Conservation (phyloP, 2,888 invertebrate genomes). For the Drosophila trichaetosa region DNA sequence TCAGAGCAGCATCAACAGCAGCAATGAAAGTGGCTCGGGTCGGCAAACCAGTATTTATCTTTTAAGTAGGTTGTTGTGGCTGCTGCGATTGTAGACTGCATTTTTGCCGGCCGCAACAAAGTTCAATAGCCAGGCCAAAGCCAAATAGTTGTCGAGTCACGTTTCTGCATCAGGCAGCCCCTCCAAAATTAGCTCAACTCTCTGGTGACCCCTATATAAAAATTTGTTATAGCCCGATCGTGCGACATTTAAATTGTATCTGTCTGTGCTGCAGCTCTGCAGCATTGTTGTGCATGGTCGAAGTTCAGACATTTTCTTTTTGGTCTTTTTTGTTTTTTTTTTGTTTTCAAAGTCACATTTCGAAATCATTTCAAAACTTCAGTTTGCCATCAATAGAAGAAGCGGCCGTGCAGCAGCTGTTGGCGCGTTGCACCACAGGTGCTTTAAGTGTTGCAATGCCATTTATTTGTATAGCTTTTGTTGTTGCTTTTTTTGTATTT, state of each 20-base stretch:
- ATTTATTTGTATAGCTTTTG: conserved; percentile 50
- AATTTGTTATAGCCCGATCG: conserved; percentile 48
- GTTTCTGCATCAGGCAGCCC: conserved; percentile 55
- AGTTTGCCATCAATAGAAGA: conserved; percentile 54
- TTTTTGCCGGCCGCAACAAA: conserved; percentile 62
- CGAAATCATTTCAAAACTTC: conserved; percentile 57
- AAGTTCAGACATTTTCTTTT: conserved; percentile 57
- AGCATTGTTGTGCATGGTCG: conserved; percentile 31
- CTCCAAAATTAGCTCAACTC: conserved; percentile 65
- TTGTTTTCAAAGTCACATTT: conserved; percentile 68
- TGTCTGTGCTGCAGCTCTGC: conserved; percentile 27
- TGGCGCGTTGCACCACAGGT: conserved; percentile 42
- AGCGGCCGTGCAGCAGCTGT: conserved; percentile 36
- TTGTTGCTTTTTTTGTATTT: conserved; percentile 19
- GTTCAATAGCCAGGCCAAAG: conserved; percentile 72
- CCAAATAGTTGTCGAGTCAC: conserved; percentile 54
- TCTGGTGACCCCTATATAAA: conserved; percentile 51
- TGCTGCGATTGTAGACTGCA: conserved; percentile 49
- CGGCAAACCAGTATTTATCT: conserved; percentile 66
- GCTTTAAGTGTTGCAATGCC: conserved; percentile 67
- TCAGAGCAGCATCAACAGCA: conserved; percentile 12
- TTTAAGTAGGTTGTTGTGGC: conserved; percentile 66
- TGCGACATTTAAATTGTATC: conserved; percentile 66
- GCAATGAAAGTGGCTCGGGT: conserved; percentile 63
- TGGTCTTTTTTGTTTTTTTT: not conserved